Base-by-base conservation (phyloP, 2,797 vertebrate genomes). In the Danio kyathit region DNA sequence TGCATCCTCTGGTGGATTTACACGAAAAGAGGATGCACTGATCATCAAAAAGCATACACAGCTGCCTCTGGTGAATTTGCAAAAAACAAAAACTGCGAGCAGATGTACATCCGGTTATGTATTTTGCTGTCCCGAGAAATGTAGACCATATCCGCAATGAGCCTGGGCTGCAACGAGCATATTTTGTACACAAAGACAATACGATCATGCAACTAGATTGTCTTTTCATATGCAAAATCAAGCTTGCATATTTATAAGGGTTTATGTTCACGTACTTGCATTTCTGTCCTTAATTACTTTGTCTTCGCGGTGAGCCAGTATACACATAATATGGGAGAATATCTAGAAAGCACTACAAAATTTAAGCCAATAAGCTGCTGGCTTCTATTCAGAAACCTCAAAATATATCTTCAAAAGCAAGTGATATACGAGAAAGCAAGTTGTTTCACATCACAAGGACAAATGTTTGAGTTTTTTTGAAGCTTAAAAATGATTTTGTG, bases 341-440 rank as follows among this genome's bases (percentile, higher is more conserved):
- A 79, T 38, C 11, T 40, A 79, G 85, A 88, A 83, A 87, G 82
- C 83, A 76, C 80, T 64, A 59, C 73, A 85, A 83, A 85, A 87
- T 86, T 51, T 52, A 52, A 80, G 79, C 84, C 78, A 85, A 85
- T 88, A 86, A 85, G 82, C 78, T 79, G 29, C 75, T 85, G 76
- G 81, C 78, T 67, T 66, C 48, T 14, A 19, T 80, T 86, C 81
- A 86, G 64, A 82, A 41, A 67, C 80, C 83, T 88, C 85, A 74
- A 88, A 76, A 87, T 69, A 77, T 84, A 71, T 73, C 17, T 19
- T 52, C 51, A 13, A 14, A 48, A 21, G 16, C 59, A 54, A 73
- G 10, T 14, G 83, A 12, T 51, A 48, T 56, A 56, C 21, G 67
- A 76, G n/a, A 40, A 67, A 67, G 13, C 8, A 81, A 63, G 29